Evolutionary conservation across 2,113 vertebrate species (phyloP).

Genomic region (Atlantisia rogersi): DNA sequence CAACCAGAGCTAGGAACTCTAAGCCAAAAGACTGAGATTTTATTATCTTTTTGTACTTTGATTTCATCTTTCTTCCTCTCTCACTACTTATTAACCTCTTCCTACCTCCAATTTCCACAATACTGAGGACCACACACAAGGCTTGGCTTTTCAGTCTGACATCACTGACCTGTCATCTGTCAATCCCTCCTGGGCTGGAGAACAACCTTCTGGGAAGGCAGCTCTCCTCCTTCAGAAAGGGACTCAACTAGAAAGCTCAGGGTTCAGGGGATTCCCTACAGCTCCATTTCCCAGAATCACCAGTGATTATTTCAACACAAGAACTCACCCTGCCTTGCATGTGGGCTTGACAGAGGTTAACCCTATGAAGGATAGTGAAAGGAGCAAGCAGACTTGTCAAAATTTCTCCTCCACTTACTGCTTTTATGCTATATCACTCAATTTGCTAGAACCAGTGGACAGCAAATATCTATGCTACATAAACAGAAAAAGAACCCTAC

Average conservation of each 20-base stretch:
- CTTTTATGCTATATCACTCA: fast-evolving
- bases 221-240: not conserved
- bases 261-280: not conserved
- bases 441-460: not conserved
- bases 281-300: not conserved
- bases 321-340: too few relatives aligned
- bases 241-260: fast-evolving
- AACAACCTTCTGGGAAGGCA: not conserved
- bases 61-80: not conserved
- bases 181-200: not conserved
- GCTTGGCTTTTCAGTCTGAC: not conserved
- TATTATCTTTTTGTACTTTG: not conserved
- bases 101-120: not conserved
- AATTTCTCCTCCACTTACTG: not conserved
- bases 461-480: not conserved
- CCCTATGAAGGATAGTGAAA: fast-evolving
- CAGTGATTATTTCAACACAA: fast-evolving
- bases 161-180: fast-evolving
- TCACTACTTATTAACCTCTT: not conserved
- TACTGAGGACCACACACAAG: too few relatives aligned
- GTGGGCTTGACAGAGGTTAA: not conserved
- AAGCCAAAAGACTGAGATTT: not conserved
- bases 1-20: not conserved
- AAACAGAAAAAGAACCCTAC: not conserved
- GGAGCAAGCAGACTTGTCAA: not conserved